A percentile compares a stretch with the other conserved stretches of the same genome.
These are phyloP conservation scores for Pseudobourletiella spinata DNA, from an alignment of 1,140 invertebrate genomes.

Conservation along the genomic window DNA sequence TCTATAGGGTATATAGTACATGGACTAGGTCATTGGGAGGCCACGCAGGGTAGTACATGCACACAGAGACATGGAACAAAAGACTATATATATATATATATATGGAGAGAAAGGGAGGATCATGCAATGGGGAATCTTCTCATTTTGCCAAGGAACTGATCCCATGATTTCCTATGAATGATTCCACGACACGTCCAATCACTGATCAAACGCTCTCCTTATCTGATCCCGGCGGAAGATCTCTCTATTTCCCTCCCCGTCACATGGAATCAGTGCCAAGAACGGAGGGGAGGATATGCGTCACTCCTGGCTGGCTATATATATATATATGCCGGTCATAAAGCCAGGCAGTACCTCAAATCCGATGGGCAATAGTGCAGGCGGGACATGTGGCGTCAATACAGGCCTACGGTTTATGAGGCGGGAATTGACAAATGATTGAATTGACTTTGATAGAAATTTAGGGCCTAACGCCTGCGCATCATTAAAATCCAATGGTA, in stretches of 20 bases:
- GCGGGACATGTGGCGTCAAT: neutral
- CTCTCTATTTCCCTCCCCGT: slow-evolving; percentile 12
- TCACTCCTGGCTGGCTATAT: neutral
- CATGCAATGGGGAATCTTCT: slow-evolving; percentile 13
- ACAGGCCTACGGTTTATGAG: neutral
- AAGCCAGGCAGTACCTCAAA: too few species aligned
- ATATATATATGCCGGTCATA: too few species aligned
- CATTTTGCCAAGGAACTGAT: slow-evolving; percentile 28
- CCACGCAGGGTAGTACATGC: too few species aligned
- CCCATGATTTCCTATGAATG: slow-evolving; percentile 26
- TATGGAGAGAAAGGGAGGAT: too few species aligned
- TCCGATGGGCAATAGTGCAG: too few species aligned
- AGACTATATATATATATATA: too few species aligned
- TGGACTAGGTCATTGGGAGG: too few species aligned
- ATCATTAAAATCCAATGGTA: too few species aligned
- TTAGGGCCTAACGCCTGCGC: too few species aligned
- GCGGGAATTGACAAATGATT: neutral
- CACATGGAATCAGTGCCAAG: neutral
- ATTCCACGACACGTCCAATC: slow-evolving; percentile 27
- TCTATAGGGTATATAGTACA: too few species aligned
- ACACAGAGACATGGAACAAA: too few species aligned
- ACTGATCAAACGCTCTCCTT: slow-evolving; percentile 24
- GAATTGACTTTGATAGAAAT: too few species aligned
- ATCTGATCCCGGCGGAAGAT: slow-evolving; percentile 22
- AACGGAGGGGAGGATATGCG: neutral